These are phyloP conservation scores for Tinea semifulvella DNA, from an alignment of 2,888 invertebrate species.

Conservation along the genomic window DNA sequence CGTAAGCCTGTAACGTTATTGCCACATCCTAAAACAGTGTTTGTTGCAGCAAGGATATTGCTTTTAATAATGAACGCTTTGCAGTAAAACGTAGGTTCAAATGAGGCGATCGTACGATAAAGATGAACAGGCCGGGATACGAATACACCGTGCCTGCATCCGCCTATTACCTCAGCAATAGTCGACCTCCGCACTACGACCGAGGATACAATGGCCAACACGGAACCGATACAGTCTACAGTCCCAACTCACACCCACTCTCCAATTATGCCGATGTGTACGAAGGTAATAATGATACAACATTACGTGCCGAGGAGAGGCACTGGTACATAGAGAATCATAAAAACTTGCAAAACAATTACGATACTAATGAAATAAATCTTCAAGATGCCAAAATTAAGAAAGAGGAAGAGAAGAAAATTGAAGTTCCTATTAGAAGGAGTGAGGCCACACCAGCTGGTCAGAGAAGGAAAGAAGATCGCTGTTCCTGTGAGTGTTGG, in stretches of 20 bases:
- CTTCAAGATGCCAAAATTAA: constrained; percentile 60
- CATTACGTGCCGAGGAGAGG: constrained; percentile 58
- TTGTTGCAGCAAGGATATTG: neutral
- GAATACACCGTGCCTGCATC: constrained; percentile 60
- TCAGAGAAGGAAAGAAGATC: constrained; percentile 55
- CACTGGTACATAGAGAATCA: constrained; percentile 65
- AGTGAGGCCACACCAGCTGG: constrained; percentile 44
- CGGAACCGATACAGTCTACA: constrained; percentile 43
- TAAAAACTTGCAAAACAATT: constrained; percentile 51
- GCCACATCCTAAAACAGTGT: neutral
- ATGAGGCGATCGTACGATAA: constrained; percentile 56
- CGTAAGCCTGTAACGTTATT: neutral
- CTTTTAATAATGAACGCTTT: neutral
- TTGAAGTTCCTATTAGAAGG: constrained; percentile 41
- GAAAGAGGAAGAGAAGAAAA: constrained; percentile 59
- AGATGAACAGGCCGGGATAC: constrained; percentile 65
- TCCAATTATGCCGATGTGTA: constrained; percentile 61
- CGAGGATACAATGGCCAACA: constrained; percentile 48
- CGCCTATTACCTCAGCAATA: constrained; percentile 51
- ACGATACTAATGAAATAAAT: constrained; percentile 43
- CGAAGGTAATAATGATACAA: constrained; percentile 62
- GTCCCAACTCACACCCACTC: constrained; percentile 54
- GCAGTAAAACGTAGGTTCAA: constrained; percentile 37
- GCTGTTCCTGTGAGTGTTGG: constrained; percentile 64
- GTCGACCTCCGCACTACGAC: constrained; percentile 56